phyloP scores from a whole-genome alignment of 2,888 invertebrate species.

The Siphlonurus alternatus region DNA sequence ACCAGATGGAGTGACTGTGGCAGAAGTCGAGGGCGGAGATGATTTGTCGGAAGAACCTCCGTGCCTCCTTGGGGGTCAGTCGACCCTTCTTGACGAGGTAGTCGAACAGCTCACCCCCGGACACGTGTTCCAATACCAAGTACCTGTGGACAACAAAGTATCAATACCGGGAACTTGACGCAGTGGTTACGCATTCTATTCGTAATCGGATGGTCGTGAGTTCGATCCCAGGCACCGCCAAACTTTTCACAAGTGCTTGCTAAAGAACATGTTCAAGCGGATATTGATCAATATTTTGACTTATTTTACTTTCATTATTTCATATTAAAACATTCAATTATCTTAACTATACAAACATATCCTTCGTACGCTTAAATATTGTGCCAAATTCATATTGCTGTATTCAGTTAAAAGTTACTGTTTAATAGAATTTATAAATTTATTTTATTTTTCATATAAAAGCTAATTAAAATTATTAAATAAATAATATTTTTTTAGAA shows the following conservation, averaged over 20 bases:
- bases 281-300: background rate
- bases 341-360: too few species aligned
- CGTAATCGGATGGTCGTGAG: too few species aligned
- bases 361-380: too few species aligned
- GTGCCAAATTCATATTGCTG: too few species aligned
- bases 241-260: background rate
- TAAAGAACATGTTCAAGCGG: background rate
- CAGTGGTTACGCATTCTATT: background rate
- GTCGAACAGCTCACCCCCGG: slow-evolving; percentile 97
- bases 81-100: slow-evolving; percentile 97
- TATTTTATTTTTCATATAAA: too few species aligned
- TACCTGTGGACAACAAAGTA: slow-evolving; percentile 53
- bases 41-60: slow-evolving; percentile 95
- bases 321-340: too few species aligned
- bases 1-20: slow-evolving; percentile 99
- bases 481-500: too few species aligned
- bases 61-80: slow-evolving; percentile 91
- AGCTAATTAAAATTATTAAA: too few species aligned
- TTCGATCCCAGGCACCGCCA: too few species aligned
- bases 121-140: slow-evolving; percentile 94
- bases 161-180: background rate
- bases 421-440: too few species aligned
- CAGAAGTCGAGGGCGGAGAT: slow-evolving; percentile 99
- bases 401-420: too few species aligned
- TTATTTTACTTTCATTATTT: background rate